These are phyloP conservation scores for Leptonema lineaticorne DNA, from an alignment of 1,140 invertebrate species.

Conservation along the genomic window DNA sequence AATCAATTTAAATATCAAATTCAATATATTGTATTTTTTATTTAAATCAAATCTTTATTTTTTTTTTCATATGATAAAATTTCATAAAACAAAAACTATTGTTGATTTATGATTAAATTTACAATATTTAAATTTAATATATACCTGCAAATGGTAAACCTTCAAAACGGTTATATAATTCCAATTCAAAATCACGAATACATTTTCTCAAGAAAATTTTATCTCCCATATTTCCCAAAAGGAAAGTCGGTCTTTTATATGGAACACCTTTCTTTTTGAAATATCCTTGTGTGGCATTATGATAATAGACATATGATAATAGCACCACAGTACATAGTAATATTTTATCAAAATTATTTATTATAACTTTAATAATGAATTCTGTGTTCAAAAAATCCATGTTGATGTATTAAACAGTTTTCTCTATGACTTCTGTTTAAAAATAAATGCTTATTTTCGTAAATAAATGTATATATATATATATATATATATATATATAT, in stretches of 20 bases:
- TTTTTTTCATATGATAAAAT: no score
- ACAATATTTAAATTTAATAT: no score
- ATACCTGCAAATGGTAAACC: constrained; percentile 53
- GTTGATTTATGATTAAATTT: no score
- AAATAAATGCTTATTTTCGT: no score
- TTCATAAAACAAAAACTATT: not conserved
- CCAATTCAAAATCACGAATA: constrained; percentile 51
- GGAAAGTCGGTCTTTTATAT: constrained; percentile 48
- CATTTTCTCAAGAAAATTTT: constrained; percentile 48
- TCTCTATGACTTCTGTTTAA: not conserved
- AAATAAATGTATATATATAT: no score
- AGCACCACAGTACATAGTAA: constrained; percentile 46
- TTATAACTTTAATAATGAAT: constrained; percentile 40
- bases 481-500: not conserved
- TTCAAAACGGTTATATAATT: constrained; percentile 52
- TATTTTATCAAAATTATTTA: constrained; percentile 48
- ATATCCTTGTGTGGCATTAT: constrained; percentile 49
- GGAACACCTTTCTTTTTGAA: constrained; percentile 50
- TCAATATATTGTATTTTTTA: no score
- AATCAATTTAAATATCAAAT: no score
- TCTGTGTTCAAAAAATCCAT: constrained; percentile 30
- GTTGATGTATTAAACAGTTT: not conserved
- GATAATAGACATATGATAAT: constrained; percentile 49
- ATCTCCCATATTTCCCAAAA: constrained; percentile 52
- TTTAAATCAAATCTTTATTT: no score